Evolutionary conservation across 1,140 invertebrate genomes (phyloP).

Genomic region (Metopolophium dirhodum): DNA sequence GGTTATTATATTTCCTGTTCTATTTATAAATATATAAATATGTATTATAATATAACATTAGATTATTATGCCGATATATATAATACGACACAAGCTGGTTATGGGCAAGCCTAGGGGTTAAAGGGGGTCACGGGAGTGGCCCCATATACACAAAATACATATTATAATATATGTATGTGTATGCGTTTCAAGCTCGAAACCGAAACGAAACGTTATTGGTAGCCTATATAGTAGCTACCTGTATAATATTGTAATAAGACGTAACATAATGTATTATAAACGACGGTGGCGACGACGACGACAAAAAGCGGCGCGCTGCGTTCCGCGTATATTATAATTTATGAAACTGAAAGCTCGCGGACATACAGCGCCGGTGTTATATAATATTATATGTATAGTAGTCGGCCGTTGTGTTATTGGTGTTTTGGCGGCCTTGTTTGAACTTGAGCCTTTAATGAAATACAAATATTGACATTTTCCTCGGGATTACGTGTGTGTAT

Average conservation of each 20-base stretch:
- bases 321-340: constrained; percentile 19
- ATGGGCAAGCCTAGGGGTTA: not conserved
- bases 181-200: not conserved
- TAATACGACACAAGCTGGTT: not conserved
- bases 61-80: not conserved
- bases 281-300: not conserved
- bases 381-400: not conserved
- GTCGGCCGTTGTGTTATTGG: constrained; percentile 16
- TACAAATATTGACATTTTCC: constrained; percentile 40
- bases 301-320: constrained; percentile 8
- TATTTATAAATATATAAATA: not conserved
- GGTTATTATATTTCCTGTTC: not conserved
- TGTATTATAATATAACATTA: not conserved
- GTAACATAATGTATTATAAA: constrained; percentile 15
- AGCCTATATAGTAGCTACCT: not conserved
- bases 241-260: constrained; percentile 10
- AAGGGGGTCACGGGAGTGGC: not conserved
- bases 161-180: not conserved
- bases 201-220: not conserved
- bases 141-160: not conserved
- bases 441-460: constrained; percentile 22
- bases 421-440: constrained; percentile 31
- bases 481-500: not conserved
- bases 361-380: not conserved
- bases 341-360: constrained; percentile 20